Conservation (phyloP, 2,888 invertebrate species). For the Xanthostigma xanthostigma region DNA sequence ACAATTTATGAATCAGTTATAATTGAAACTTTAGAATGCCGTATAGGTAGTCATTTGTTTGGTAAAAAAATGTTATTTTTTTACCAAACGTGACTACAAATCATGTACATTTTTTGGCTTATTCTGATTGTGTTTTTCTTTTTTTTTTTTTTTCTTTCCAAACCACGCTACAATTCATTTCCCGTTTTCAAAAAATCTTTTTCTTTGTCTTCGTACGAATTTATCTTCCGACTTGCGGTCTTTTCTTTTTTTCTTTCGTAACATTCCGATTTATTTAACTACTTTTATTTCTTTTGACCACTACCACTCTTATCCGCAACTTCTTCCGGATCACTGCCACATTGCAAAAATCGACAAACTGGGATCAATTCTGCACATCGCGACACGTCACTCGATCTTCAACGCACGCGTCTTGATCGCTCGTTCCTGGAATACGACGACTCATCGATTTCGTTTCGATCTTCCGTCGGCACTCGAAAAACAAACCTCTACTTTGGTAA, state of each 20-base stretch:
- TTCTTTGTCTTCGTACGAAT: too few relatives aligned
- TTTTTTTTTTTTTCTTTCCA: conserved; percentile 11
- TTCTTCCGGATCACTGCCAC: neutral
- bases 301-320: conserved; percentile 12
- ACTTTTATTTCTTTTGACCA: conserved; percentile 20
- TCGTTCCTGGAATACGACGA: too few relatives aligned
- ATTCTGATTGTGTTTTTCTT: conserved; percentile 13
- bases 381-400: conserved; percentile 22
- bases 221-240: too few relatives aligned
- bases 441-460: too few relatives aligned
- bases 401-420: conserved; percentile 18
- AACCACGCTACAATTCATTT: conserved; percentile 9
- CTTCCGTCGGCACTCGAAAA: too few relatives aligned
- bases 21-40: too few relatives aligned
- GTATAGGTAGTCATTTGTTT: neutral
- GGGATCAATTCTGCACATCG: conserved; percentile 17
- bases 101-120: conserved; percentile 9
- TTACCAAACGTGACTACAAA: too few relatives aligned
- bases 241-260: too few relatives aligned
- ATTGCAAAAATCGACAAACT: too few relatives aligned
- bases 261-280: neutral
- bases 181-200: conserved; percentile 1
- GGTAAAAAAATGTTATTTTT: too few relatives aligned
- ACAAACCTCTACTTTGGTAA: too few relatives aligned
- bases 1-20: too few relatives aligned